Evolutionary conservation across 53 echinoderm and acorn worm species (phyloP), one percentile per base, ranked within the genome.

Genomic region (Echinarachnius parma): DNA sequence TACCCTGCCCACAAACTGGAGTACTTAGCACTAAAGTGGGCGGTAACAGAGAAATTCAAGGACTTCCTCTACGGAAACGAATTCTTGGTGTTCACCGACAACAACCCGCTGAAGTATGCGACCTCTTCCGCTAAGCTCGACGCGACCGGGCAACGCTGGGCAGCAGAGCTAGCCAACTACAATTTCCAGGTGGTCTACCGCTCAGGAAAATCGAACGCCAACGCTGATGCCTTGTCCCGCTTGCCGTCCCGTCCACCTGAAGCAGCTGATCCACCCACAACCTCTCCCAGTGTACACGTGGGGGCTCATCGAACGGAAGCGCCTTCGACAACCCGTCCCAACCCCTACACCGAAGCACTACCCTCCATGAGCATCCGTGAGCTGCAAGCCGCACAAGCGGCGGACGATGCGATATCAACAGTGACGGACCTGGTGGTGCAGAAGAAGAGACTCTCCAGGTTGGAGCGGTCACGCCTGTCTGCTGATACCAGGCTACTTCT

Each of bases 1-100:
- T 77, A 77, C 53, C 52, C 62, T 0, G 77, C 77, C 0, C 53
- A 62, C 62, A 77, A 77, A 22, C 28, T 77, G n/a, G 62, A 77
- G 53, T 63, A 30, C 34, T 21, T 33, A 3, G 62, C 62, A 5
- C 34, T 77, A 3, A 46, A 77, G 4, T 77, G 77, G 77, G 70
- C 70, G 18, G 19, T 70, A 5, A 70, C 70, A 13, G 50, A 31
- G 11, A 70, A 70, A 28, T 70, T 70, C 33, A 44, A 32, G 5
- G 62, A 61, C n/a, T 61, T 21, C 34, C 33, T 50, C 9, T 50
- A 16, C 15, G 52, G 52, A 13, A 50, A 50, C 52, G 18, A 50
- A 19, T 50, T 50, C 18, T 4, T 19, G 9, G 52, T 50, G 20
- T 50, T 50, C 52, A 13, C 52, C 9, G 52, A 50, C 20, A 50